These are phyloP conservation scores for Neomorphus geoffroyi DNA, from an alignment of 2,797 vertebrate genomes.

Conservation along the genomic window DNA sequence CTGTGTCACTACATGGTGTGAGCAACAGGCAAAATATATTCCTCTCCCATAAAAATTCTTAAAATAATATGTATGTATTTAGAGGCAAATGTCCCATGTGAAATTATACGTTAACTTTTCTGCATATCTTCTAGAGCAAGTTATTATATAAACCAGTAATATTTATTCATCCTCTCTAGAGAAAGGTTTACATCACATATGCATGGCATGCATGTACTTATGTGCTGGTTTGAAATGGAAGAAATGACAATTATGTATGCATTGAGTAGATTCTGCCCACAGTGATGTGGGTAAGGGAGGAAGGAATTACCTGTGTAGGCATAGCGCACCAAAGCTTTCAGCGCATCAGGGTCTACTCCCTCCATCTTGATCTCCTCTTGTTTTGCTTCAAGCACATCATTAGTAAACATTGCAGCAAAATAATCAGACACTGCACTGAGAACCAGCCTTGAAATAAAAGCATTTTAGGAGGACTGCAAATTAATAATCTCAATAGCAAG, in stretches of 20 bases:
- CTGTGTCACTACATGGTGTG: background rate
- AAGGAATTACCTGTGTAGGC: slow-evolving; percentile 90
- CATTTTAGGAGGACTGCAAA: background rate
- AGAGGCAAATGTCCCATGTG: background rate
- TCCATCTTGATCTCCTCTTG: slow-evolving; percentile 99
- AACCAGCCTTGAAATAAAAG: slow-evolving; percentile 84
- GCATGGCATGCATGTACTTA: background rate
- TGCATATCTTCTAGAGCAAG: background rate
- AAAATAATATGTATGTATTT: background rate
- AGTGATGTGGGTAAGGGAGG: background rate
- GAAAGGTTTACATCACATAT: background rate
- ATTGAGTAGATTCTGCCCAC: background rate
- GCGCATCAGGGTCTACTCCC: slow-evolving; percentile 91
- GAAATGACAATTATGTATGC: background rate
- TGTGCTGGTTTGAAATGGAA: background rate
- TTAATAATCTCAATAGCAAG: background rate
- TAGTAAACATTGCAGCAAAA: slow-evolving; percentile 99
- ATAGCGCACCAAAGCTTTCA: slow-evolving; percentile 92
- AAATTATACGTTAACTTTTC: background rate
- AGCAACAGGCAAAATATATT: background rate
- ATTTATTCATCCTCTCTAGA: background rate
- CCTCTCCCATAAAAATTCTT: background rate
- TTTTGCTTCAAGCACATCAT: slow-evolving; percentile 92
- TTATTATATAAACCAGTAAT: background rate
- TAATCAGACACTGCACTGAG: slow-evolving; percentile 96